Percentiles rank a stretch among this genome's conserved stretches.
These are phyloP conservation scores for Aegithalos caudatus DNA, from an alignment of 2,113 vertebrate genomes.

Conservation along the genomic window DNA sequence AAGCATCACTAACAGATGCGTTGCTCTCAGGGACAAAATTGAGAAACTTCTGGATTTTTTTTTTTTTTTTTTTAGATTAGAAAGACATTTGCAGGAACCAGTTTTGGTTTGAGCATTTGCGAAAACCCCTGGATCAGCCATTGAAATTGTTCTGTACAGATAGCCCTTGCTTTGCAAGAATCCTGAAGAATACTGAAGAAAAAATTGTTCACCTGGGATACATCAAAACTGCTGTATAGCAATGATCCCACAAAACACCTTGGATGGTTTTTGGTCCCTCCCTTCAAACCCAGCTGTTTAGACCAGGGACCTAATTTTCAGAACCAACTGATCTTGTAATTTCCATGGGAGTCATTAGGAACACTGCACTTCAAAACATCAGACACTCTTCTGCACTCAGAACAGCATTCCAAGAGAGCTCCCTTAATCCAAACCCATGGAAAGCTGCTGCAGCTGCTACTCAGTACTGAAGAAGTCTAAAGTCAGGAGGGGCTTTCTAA, in stretches of 20 bases:
- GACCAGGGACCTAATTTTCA: background rate
- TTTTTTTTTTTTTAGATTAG: background rate
- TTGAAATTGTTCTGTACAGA: background rate
- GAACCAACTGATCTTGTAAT: fast-evolving
- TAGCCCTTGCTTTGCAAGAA: background rate
- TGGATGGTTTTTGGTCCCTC: background rate
- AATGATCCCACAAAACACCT: background rate
- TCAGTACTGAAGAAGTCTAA: background rate
- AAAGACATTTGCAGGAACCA: background rate
- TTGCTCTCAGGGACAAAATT: background rate
- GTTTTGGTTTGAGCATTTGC: background rate
- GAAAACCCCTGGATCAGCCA: background rate
- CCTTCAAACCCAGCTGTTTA: background rate
- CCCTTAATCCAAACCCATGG: background rate
- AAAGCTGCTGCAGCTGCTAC: background rate
- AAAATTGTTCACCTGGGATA: background rate
- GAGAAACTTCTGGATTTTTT: background rate
- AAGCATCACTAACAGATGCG: background rate
- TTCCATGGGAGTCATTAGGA: background rate
- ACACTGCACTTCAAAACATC: background rate
- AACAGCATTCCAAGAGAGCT: background rate
- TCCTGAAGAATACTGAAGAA: background rate
- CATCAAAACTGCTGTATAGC: background rate
- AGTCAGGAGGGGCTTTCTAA: background rate
- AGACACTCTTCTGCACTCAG: background rate